Evolutionary conservation across 2,113 vertebrate genomes (phyloP).

Genomic region (Peucedramus taeniatus): DNA sequence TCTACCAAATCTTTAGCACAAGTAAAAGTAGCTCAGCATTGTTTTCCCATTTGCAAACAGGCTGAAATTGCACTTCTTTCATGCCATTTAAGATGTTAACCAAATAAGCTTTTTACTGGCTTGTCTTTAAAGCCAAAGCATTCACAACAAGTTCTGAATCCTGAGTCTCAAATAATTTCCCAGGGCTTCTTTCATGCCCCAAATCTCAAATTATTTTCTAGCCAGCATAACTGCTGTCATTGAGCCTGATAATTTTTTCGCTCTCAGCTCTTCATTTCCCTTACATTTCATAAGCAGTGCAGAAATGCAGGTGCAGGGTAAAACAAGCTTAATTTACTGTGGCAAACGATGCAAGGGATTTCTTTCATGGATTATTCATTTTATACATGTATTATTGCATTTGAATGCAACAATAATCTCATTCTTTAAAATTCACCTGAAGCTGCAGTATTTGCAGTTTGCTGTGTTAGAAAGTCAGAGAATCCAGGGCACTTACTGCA

Average conservation of each 20-base stretch:
- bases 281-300: not conserved
- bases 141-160: not conserved
- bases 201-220: not conserved
- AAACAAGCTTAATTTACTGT: conserved; percentile 11
- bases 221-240: not conserved
- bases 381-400: not conserved
- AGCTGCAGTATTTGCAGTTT: conserved; percentile 15
- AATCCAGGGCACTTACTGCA: not conserved
- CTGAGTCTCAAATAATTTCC: not conserved
- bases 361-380: conserved; percentile 29
- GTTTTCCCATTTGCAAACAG: not conserved
- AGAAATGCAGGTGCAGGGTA: not conserved
- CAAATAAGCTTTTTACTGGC: not conserved
- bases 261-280: not conserved
- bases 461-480: not conserved
- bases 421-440: conserved; percentile 9
- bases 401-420: conserved; percentile 2
- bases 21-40: not conserved
- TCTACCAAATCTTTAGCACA: not conserved
- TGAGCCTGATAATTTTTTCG: not conserved
- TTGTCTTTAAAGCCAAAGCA: not conserved
- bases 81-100: not conserved
- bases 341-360: not conserved
- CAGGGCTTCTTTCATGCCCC: not conserved
- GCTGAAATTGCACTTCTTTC: not conserved